Base-by-base conservation (phyloP, 92 coral and sea anemone genomes). In the Umimayanthus chanpuru region DNA sequence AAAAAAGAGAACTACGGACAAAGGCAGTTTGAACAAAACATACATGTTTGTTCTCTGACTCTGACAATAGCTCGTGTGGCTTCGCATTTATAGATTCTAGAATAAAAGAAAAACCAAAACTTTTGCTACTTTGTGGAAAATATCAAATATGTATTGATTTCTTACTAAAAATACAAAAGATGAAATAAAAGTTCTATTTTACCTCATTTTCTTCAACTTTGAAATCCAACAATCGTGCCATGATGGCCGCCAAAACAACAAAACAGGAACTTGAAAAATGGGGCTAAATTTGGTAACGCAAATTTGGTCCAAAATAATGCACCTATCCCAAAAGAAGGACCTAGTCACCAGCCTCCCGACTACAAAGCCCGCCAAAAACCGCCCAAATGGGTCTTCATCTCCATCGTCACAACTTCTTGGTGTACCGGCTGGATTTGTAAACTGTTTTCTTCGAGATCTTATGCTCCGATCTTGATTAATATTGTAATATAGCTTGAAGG, bases 211-310 rank as follows among this genome's bases (percentile, higher is more conserved):
- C 87, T 72, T 83, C 87, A 70, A 83, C 77, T 83, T 72, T 83
- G 76, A 47, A 72, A 15, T 83, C 87, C 28, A 83, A 8, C 78
- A 83, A 67, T 71, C 73, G 64, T 83, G 87, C 87, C 87, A 83
- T 83, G 87, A 83, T 83, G 87, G 87, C 87, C 78, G 87, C 58
- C 77, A 83, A 68, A 83, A 83, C 87, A 83, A 83, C 87, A 83
- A 83, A 83, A 83, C 87, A 83, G 87, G 87, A 83, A 83, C 87
- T 83, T 68, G 25, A 70, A 39, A 83, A 68, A 68, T 49, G 77
- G 79, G 87, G 78, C 87, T 58, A 83, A 83, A 83, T 83, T 83
- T 83, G 87, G 87, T 44, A 15, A 28, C n/a, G 66, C 47, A 68
- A 83, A 73, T 73, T 73, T 73, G 77, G 36, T 32, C 77, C 77